Evolutionary conservation across 2,797 vertebrate genomes (phyloP), one percentile per base, ranked within the genome.

Genomic region (Loriculus beryllinus): DNA sequence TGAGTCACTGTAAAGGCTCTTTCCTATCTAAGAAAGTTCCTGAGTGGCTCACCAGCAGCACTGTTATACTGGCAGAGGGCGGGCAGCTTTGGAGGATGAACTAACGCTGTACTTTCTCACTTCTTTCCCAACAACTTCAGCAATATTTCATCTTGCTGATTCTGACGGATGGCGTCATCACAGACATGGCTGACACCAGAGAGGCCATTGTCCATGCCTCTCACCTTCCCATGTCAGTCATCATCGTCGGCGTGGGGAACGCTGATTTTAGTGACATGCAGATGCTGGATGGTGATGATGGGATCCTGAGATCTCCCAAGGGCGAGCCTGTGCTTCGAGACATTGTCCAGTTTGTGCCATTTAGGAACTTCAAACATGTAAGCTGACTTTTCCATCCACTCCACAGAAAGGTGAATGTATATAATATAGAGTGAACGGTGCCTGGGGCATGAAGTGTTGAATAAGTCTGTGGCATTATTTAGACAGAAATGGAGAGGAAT

Each of bases 191-290:
- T 0, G 99, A 99, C 98, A 99, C 99, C 3, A 97, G 99, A 39
- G 99, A 99, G 97, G 99, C 99, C 97, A 99, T 99, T 3, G 99
- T 99, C 43, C 99, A 99, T 0, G 99, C 99, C 90, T 99, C 99
- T 25, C 99, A 99, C 97, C 98, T 99, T 16, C 99, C 99, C 96
- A 99, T 99, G 99, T 99, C 99, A 0, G 99, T 99, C 97, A 99
- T 99, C 97, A 99, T 99, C 42, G 99, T 99, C 2, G 99, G 99
- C 1, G 98, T 99, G 60, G 99, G 99, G 48, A 99, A 99, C 3
- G 99, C 99, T 0, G 99, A 99, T 96, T 99, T 99, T 94, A 99
- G 99, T 7, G 99, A 99, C 98, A 99, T 99, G 99, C 99, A 99
- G 98, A 99, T 99, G 97, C 94, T 99, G 90, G 99, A 99, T 3